Percentiles rank a stretch among this genome's conserved stretches.
phyloP scores from a whole-genome alignment of 2,113 vertebrate species.

The Scatophagus argus region DNA sequence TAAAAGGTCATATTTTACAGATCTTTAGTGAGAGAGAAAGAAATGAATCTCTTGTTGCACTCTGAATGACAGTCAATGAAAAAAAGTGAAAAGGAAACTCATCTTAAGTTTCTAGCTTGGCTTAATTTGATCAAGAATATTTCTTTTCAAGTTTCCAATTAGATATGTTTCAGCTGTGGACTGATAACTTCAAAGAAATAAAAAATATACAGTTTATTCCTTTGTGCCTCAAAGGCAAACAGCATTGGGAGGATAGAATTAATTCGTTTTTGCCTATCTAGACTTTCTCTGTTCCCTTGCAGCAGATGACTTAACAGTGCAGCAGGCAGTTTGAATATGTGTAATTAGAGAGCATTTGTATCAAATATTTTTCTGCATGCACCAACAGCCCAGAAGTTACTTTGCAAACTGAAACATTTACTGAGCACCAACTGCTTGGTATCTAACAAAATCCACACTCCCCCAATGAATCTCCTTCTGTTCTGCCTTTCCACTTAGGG shows the following conservation, averaged over 20 bases:
- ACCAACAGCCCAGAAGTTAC: slow-evolving; percentile 63
- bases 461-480: slow-evolving; percentile 52
- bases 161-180: slow-evolving; percentile 56
- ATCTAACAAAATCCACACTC: slow-evolving; percentile 58
- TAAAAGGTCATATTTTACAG: not conserved
- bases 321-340: slow-evolving; percentile 59
- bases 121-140: slow-evolving; percentile 63
- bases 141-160: slow-evolving; percentile 74
- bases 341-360: slow-evolving; percentile 81
- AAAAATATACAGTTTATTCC: slow-evolving; percentile 73
- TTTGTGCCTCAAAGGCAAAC: slow-evolving; percentile 73
- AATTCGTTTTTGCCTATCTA: slow-evolving; percentile 69
- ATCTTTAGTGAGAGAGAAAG: slow-evolving; percentile 3
- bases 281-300: slow-evolving; percentile 52
- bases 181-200: slow-evolving; percentile 78
- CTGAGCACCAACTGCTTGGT: slow-evolving; percentile 55
- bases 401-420: slow-evolving; percentile 70
- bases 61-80: slow-evolving; percentile 24
- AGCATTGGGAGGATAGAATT: slow-evolving; percentile 58
- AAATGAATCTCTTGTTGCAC: not conserved
- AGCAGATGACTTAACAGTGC: slow-evolving; percentile 60
- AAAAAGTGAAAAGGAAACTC: slow-evolving; percentile 4
- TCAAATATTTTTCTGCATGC: slow-evolving; percentile 61
- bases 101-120: slow-evolving; percentile 28
- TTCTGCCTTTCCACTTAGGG: slow-evolving; percentile 53